Evolutionary conservation across 2,113 vertebrate genomes (phyloP).

Genomic region (Gnathonemus longibarbis): DNA sequence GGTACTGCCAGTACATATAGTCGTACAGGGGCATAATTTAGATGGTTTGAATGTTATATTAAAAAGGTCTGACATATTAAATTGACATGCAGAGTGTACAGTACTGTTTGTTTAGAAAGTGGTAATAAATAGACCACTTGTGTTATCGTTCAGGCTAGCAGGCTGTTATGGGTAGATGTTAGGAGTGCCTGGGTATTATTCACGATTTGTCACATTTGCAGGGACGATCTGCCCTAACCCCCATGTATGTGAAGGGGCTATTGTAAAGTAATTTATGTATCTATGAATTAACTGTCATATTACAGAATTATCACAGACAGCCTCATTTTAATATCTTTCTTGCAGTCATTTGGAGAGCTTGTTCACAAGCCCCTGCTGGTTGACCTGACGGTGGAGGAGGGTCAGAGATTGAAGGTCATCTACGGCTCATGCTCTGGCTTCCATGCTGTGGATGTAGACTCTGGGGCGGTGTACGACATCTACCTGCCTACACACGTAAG

Average conservation of each 20-base stretch:
- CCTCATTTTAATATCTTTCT: conserved; percentile 15
- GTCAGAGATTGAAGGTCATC: conserved; percentile 96
- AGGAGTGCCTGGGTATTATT: neutral
- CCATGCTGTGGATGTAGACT: conserved; percentile 95
- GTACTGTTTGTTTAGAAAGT: neutral
- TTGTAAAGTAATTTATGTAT: neutral
- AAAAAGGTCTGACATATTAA: neutral
- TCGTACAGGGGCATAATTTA: neutral
- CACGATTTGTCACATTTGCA: neutral
- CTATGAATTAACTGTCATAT: neutral
- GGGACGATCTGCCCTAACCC: neutral
- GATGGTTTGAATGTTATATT: neutral
- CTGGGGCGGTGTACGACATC: conserved; percentile 95
- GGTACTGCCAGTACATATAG: neutral
- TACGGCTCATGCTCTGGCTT: conserved; percentile 92
- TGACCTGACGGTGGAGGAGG: conserved; percentile 93
- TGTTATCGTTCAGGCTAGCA: neutral
- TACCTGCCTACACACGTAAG: conserved; percentile 97
- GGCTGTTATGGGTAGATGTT: neutral
- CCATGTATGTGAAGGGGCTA: neutral
- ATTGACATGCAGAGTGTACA: neutral
- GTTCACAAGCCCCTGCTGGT: conserved; percentile 92
- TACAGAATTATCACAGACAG: neutral
- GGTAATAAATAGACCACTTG: neutral
- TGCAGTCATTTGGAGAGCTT: conserved; percentile 88